Evolutionary conservation across 2,113 vertebrate species (phyloP), one percentile per base, ranked within the genome.

Genomic region (Cichladusa arquata): DNA sequence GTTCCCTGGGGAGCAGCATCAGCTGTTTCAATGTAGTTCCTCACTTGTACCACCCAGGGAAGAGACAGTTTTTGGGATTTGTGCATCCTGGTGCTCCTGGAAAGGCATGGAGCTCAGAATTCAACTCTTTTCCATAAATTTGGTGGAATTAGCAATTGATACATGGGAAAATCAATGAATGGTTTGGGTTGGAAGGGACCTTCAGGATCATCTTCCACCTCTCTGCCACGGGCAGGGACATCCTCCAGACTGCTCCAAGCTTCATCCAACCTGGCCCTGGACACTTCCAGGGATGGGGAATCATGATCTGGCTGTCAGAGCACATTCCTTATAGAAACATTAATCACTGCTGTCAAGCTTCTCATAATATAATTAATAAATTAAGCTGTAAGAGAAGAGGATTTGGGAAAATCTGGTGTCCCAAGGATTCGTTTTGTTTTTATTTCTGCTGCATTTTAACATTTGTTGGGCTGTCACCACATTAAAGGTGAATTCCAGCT

Each of bases 371-470:
- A 74, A 70, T 51, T 66, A 73, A 78, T 65, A 26, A 14, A 38
- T 81, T 70, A 36, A 86, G 51, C 38, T 44, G 12, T 19, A 19
- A 53, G 29, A 90, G 26, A 88, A 80, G 33, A 77, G 20, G 34
- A 73, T 88, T 88, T 77, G 83, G 34, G 42, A 51, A 57, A 70
- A 78, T 47, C 47, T 28, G 29, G 20, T 57, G 44, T 64, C 17
- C 4, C 3, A 1, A 14, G 3, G 0, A 61, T 73, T 80, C 0
- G 0, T 25, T 26, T 33, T n/a, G 17, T 88, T 42, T 81, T 80
- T 86, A 24, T 84, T 87, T 77, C 20, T 81, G 48, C 54, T 77
- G 10, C 12, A 78, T 73, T 86, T 88, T 26, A 42, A 33, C 31
- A 28, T 66, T 38, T 61, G 18, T 84, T 80, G 33, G 29, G 54